Evolutionary conservation across 1,140 invertebrate species (phyloP).

Genomic region (Trichonephila clavata): DNA sequence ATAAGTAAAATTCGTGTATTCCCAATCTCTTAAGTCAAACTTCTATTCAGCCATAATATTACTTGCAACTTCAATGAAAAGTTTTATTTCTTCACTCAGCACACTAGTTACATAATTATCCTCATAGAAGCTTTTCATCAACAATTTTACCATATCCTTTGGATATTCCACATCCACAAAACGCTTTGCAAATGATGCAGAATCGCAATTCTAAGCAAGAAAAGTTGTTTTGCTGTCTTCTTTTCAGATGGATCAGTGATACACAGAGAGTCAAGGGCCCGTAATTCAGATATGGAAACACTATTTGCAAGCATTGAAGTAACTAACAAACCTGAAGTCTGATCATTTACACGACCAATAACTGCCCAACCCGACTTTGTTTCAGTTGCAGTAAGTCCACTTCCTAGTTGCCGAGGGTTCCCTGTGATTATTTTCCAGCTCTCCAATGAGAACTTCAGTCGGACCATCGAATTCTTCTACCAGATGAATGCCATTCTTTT

Average conservation of each 20-base stretch:
- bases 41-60: constrained; percentile 50
- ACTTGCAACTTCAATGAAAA: too few relatives aligned
- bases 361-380: constrained; percentile 43
- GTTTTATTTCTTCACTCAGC: too few relatives aligned
- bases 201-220: constrained; percentile 78
- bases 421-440: neutral
- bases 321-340: neutral
- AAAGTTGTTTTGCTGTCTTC: constrained; percentile 78
- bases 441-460: constrained; percentile 37
- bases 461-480: neutral
- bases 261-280: constrained; percentile 80
- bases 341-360: neutral
- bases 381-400: constrained; percentile 33
- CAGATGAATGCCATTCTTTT: neutral
- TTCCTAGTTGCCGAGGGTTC: neutral
- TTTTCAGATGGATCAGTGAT: constrained; percentile 80
- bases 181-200: too few relatives aligned
- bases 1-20: neutral
- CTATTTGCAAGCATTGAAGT: constrained; percentile 77
- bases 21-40: constrained; percentile 45
- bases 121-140: too few relatives aligned
- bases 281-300: constrained; percentile 79
- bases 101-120: too few relatives aligned
- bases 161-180: neutral
- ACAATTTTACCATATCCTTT: too few relatives aligned